Conservation (phyloP, 2,797 vertebrate genomes). For the Tenualosa thibaudeaui region DNA sequence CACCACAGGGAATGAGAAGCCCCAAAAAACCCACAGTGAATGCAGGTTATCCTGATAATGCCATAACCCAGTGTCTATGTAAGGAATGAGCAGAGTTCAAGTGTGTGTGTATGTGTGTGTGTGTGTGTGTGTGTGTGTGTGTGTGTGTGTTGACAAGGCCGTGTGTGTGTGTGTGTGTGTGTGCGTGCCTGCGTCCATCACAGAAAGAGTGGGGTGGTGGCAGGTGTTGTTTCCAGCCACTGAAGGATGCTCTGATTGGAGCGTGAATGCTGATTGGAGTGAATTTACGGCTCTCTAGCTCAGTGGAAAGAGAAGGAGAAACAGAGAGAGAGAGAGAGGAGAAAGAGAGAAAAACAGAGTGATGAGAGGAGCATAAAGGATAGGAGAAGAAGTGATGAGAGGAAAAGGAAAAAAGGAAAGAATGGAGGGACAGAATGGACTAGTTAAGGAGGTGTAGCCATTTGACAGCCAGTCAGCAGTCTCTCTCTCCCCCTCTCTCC, state of each 20-base stretch:
- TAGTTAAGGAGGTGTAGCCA: slow-evolving; percentile 71
- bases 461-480: slow-evolving; percentile 67
- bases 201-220: slow-evolving; percentile 26
- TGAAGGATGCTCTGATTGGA: slow-evolving; percentile 77
- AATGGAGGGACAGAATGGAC: slow-evolving; percentile 68
- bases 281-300: slow-evolving; percentile 79
- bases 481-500: slow-evolving; percentile 51
- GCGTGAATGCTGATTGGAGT: slow-evolving; percentile 64
- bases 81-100: neutral
- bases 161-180: slow-evolving; percentile 23
- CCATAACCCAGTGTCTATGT: neutral
- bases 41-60: neutral
- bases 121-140: neutral
- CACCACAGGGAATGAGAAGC: neutral
- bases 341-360: neutral
- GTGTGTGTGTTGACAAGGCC: neutral
- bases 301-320: slow-evolving; percentile 54
- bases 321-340: neutral
- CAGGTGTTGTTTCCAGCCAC: slow-evolving; percentile 53
- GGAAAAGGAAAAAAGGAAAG: slow-evolving; percentile 4
- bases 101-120: neutral
- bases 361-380: neutral
- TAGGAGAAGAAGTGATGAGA: neutral
- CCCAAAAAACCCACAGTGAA: neutral
- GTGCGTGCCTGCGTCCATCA: neutral